Conservation (phyloP, 2,797 vertebrate species). For the Xiphophorus birchmanni region DNA sequence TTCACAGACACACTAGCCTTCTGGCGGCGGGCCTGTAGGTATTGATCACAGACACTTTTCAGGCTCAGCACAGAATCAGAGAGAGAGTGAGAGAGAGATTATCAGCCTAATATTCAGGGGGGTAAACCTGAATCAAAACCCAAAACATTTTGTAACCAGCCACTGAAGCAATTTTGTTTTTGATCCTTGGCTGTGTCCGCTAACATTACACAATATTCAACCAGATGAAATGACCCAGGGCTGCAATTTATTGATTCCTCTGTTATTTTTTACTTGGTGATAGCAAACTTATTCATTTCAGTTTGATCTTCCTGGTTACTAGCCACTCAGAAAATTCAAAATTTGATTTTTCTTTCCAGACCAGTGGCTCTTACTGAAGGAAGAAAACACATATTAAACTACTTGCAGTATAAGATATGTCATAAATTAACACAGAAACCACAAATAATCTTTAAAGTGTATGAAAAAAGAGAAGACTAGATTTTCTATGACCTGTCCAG, state of each 20-base stretch:
- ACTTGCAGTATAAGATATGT: not conserved
- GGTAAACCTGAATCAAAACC: constrained; percentile 35
- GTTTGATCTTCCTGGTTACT: not conserved
- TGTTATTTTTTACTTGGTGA: not conserved
- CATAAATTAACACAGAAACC: not conserved
- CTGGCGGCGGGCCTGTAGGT: constrained; percentile 75
- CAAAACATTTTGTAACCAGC: constrained; percentile 42
- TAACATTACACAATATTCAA: constrained; percentile 19
- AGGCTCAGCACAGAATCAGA: constrained; percentile 73
- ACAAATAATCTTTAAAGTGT: not conserved
- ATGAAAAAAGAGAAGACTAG: too few species aligned
- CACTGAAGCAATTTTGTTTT: constrained; percentile 19
- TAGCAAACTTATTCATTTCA: not conserved
- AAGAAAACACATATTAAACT: not conserved
- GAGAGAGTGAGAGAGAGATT: constrained; percentile 23
- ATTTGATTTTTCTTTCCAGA: not conserved
- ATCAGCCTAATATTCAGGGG: constrained; percentile 33
- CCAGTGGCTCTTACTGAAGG: not conserved
- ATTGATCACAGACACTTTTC: constrained; percentile 82
- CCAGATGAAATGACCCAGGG: constrained; percentile 26
- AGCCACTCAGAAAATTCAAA: not conserved
- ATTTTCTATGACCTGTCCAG: not conserved
- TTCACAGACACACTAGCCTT: constrained; percentile 56
- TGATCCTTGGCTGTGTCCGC: constrained; percentile 32
- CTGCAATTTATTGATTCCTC: constrained; percentile 1